Evolutionary conservation across 2,797 vertebrate species (phyloP), one percentile per base, ranked within the genome.

Genomic region (Halcyon badia): DNA sequence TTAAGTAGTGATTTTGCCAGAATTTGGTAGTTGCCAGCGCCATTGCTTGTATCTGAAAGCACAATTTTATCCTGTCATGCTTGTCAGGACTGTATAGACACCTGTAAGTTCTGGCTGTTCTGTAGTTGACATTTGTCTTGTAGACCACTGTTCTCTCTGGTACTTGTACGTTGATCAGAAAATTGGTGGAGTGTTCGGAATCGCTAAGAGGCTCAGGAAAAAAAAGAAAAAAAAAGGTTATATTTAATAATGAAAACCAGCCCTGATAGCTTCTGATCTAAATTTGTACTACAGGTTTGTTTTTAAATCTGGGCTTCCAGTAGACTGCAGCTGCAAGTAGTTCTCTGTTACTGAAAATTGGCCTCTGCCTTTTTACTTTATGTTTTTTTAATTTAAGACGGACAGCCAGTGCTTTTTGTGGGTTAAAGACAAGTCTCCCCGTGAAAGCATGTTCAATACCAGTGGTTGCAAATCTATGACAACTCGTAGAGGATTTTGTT

Each of bases 181-280:
- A 82, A 88, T 70, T 78, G 42, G 80, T 62, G 68, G 83, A 65
- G 44, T 89, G 48, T 94, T 93, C 97, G 92, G 94, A 97, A 94
- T 96, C 96, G 90, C 94, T 94, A 90, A 97, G 95, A 98, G 96
- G 97, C 97, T 98, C 98, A 97, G 97, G 95, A 96, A 95, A 60
- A 94, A 86, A 82, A 79, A 95, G 52, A 72, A 30, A 46, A 72
- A 30, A 46, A 77, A 28, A 37, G 46, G 46, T 51, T 51, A 87
- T 5, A 89, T 90, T 93, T 96, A 94, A 91, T 87, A 92, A 93
- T 84, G 81, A 97, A 95, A 94, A 96, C 83, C 72, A 95, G 79
- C 95, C 88, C 96, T 92, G 70, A 60, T 89, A 78, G 37, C 96
- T 97, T 98, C 97, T 96, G 89, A 68, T 97, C 91, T 90, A 90